phyloP scores from a whole-genome alignment of 2,113 vertebrate species.

The Notiomystis cincta region DNA sequence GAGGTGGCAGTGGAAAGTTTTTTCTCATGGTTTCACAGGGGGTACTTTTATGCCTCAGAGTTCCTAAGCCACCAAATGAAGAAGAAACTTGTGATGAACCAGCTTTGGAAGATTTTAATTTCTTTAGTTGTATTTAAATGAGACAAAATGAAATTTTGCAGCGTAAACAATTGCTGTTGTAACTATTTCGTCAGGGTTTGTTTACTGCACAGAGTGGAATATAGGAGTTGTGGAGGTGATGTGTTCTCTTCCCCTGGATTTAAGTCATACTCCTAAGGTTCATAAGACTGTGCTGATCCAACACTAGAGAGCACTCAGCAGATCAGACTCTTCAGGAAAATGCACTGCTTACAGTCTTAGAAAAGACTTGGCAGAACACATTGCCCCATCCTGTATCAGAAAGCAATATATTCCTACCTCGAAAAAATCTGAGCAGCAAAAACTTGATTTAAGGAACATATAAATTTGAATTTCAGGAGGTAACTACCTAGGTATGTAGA shows the following conservation, averaged over 20 bases:
- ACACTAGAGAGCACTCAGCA: background rate
- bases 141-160: background rate
- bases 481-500: background rate
- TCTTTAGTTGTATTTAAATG: background rate
- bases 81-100: background rate
- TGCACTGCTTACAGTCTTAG: background rate
- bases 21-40: background rate
- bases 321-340: background rate
- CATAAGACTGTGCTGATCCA: fast-evolving
- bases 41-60: background rate
- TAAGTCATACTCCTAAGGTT: background rate
- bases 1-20: background rate
- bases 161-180: background rate
- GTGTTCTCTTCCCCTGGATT: background rate
- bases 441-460: background rate
- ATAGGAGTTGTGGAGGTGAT: background rate
- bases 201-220: background rate
- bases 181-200: background rate
- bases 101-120: background rate
- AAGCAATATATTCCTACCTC: background rate
- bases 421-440: background rate
- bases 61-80: background rate
- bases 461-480: background rate
- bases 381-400: background rate
- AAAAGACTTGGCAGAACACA: background rate